Conservation (phyloP, 2,888 invertebrate genomes). For the Stenchaetothrips biformis region DNA sequence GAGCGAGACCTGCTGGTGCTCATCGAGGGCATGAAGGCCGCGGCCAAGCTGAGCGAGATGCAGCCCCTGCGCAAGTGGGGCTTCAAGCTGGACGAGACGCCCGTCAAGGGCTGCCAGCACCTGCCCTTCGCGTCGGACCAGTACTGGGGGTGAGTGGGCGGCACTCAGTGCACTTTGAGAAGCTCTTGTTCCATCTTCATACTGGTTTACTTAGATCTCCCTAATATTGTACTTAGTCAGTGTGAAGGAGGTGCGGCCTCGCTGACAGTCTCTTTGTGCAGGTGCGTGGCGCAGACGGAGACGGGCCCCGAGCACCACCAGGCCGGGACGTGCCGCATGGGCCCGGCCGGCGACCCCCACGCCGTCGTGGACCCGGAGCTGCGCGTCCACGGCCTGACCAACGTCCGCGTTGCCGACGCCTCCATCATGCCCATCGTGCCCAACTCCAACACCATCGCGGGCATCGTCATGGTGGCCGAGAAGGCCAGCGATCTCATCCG, state of each 20-base stretch:
- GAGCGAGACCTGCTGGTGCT: conserved; percentile 44
- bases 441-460: conserved; percentile 43
- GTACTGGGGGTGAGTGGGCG: conserved; percentile 40
- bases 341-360: conserved; percentile 39
- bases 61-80: conserved; percentile 37
- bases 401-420: conserved; percentile 46
- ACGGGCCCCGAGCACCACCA: conserved; percentile 41
- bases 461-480: conserved; percentile 41
- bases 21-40: conserved; percentile 42
- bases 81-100: conserved; percentile 36
- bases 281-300: conserved; percentile 37
- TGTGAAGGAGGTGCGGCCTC: too few species aligned
- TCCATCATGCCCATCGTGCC: conserved; percentile 46
- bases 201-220: too few species aligned
- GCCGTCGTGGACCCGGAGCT: conserved; percentile 44
- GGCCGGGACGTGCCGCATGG: conserved; percentile 44
- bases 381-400: conserved; percentile 43
- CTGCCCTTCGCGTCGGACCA: conserved; percentile 36
- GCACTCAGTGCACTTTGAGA: too few species aligned
- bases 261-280: neutral
- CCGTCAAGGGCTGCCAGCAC: conserved; percentile 37
- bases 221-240: too few species aligned
- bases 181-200: too few species aligned
- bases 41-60: conserved; percentile 37
- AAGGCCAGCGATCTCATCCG: conserved; percentile 40